Conservation (phyloP, 2,797 vertebrate species). For the Ctenopoma multispine region DNA sequence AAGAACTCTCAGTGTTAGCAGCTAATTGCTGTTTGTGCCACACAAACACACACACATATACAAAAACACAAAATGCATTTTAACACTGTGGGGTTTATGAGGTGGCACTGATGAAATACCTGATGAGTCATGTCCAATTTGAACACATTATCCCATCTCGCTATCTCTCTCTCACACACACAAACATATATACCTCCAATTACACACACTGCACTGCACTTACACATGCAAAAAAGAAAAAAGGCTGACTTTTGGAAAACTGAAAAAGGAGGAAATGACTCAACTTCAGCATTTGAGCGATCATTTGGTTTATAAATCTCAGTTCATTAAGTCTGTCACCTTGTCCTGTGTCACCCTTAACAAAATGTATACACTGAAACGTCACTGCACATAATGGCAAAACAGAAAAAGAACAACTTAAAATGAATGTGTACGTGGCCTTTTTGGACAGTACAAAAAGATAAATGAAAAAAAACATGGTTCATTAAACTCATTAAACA, state of each 20-base stretch:
- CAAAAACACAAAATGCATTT: slow-evolving; percentile 23
- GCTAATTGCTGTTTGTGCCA: slow-evolving; percentile 25
- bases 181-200: neutral
- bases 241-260: slow-evolving; percentile 7
- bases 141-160: slow-evolving; percentile 46
- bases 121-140: slow-evolving; percentile 72
- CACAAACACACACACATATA: slow-evolving; percentile 23
- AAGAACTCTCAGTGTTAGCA: neutral
- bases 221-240: neutral
- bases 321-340: slow-evolving; percentile 35
- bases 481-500: slow-evolving; percentile 13
- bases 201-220: slow-evolving; percentile 9
- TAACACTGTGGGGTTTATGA: slow-evolving; percentile 57
- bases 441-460: neutral
- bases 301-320: slow-evolving; percentile 14
- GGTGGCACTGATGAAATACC: slow-evolving; percentile 71
- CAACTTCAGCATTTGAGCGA: slow-evolving; percentile 21
- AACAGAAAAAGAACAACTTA: neutral
- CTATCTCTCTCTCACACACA: slow-evolving; percentile 9
- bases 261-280: slow-evolving; percentile 17
- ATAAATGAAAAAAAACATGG: neutral
- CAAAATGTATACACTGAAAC: slow-evolving; percentile 6
- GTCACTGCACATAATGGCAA: neutral
- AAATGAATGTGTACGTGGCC: neutral
- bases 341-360: slow-evolving; percentile 4